Percentiles rank a stretch among this genome's conserved stretches.
Conservation (phyloP, 2,888 invertebrate genomes). For the Chloroclysta siterata region DNA sequence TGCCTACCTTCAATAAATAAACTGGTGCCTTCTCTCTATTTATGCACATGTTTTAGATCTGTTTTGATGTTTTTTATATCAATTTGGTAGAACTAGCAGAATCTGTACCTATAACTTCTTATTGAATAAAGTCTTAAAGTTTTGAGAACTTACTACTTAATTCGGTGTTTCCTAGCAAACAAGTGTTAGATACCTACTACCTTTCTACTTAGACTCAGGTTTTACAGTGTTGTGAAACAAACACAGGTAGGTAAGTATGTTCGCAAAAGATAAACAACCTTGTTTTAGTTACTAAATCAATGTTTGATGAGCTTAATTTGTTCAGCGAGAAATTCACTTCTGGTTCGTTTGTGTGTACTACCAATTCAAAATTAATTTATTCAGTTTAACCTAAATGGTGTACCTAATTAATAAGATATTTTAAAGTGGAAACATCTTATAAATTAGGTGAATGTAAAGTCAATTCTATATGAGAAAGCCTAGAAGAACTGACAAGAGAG, state of each 20-base stretch:
- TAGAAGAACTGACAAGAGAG: no score
- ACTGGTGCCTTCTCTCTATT: conserved; percentile 6
- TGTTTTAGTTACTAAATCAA: conserved; percentile 4
- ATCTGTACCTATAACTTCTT: no score
- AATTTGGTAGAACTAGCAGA: no score
- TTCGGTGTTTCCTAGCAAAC: no score
- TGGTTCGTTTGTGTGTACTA: not conserved
- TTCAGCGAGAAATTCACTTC: not conserved
- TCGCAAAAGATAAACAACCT: not conserved
- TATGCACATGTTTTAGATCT: conserved; percentile 15
- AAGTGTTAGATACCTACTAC: no score
- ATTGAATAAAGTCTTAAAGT: no score
- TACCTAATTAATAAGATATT: no score
- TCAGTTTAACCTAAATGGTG: not conserved
- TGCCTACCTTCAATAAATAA: not conserved
- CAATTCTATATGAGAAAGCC: no score
- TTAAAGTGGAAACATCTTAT: no score
- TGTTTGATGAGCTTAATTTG: not conserved
- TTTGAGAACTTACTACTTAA: no score
- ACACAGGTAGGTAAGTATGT: not conserved
- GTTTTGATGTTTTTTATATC: conserved; percentile 1
- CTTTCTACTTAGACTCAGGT: no score
- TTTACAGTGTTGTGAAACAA: not conserved
- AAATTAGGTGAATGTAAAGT: no score
- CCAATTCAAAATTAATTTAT: not conserved